Conservation (phyloP, 2,888 invertebrate species). For the Pseudococcus viburni region DNA sequence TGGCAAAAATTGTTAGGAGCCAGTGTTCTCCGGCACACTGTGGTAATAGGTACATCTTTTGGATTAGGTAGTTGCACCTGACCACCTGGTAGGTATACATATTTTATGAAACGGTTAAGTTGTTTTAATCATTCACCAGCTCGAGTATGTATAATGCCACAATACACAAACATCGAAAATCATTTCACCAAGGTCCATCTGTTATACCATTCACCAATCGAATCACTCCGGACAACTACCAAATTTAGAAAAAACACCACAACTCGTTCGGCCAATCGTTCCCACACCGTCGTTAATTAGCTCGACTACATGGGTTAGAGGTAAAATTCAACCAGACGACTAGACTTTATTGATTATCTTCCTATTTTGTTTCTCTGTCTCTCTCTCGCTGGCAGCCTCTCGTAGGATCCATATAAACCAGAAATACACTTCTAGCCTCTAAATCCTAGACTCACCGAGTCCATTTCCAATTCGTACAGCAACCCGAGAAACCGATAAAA, state of each 20-base stretch:
- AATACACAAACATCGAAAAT: slow-evolving; percentile 24
- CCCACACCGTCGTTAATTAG: slow-evolving; percentile 57
- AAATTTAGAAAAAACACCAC: slow-evolving; percentile 55
- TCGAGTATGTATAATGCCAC: neutral
- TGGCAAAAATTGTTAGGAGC: too few species aligned
- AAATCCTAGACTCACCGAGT: neutral
- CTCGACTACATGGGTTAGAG: slow-evolving; percentile 25
- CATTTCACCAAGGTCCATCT: slow-evolving; percentile 7
- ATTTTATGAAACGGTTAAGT: neutral
- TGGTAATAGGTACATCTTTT: too few species aligned
- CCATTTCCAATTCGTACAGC: neutral
- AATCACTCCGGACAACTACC: neutral
- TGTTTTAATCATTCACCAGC: slow-evolving; percentile 15
- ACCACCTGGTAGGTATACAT: slow-evolving; percentile 40
- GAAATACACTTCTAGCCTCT: neutral
- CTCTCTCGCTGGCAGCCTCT: neutral
- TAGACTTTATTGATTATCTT: slow-evolving; percentile 36
- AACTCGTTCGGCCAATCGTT: slow-evolving; percentile 28
- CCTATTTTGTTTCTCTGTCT: neutral
- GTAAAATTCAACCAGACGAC: slow-evolving; percentile 21
- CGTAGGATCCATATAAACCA: neutral
- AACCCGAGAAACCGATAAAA: neutral
- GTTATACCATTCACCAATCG: slow-evolving; percentile 23
- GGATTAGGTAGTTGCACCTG: slow-evolving; percentile 13
- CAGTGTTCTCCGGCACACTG: too few species aligned